A percentile compares a stretch with the other conserved stretches of the same genome.
These are phyloP conservation scores for Rhopalosiphum maidis DNA, from an alignment of 1,140 invertebrate species.

Conservation along the genomic window DNA sequence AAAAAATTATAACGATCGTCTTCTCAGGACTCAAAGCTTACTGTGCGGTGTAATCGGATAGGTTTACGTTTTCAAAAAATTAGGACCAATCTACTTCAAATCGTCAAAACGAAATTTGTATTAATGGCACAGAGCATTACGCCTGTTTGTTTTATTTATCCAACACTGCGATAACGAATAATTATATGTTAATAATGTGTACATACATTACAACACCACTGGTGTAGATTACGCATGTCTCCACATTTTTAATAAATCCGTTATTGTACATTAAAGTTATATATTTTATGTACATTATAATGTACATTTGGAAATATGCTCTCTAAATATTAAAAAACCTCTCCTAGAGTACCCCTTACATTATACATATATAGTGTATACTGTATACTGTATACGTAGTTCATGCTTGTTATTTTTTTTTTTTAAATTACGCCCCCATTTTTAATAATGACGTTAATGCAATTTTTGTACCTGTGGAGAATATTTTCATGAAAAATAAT, in stretches of 20 bases:
- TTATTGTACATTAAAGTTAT: conserved; percentile 16
- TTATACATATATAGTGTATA: neutral
- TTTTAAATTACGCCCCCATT: neutral
- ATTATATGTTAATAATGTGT: conserved; percentile 14
- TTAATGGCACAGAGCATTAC: neutral
- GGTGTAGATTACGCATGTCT: neutral
- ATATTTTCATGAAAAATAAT: conserved; percentile 48
- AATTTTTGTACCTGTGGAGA: neutral
- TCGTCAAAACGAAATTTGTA: neutral
- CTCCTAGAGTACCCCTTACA: neutral
- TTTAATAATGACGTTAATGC: conserved; percentile 35
- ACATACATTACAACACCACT: neutral
- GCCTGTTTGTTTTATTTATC: neutral
- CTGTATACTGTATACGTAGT: neutral
- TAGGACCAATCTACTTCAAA: neutral
- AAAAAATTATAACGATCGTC: neutral
- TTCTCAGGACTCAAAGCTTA: neutral
- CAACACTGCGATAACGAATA: neutral
- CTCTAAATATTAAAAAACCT: conserved; percentile 11
- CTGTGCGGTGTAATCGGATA: neutral
- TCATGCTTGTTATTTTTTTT: neutral
- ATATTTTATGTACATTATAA: neutral
- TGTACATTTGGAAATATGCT: neutral
- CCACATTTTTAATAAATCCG: conserved; percentile 13
- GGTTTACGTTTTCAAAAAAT: neutral